Evolutionary conservation across 2,797 vertebrate species (phyloP).

Genomic region (Odontamblyopus lacepedii): DNA sequence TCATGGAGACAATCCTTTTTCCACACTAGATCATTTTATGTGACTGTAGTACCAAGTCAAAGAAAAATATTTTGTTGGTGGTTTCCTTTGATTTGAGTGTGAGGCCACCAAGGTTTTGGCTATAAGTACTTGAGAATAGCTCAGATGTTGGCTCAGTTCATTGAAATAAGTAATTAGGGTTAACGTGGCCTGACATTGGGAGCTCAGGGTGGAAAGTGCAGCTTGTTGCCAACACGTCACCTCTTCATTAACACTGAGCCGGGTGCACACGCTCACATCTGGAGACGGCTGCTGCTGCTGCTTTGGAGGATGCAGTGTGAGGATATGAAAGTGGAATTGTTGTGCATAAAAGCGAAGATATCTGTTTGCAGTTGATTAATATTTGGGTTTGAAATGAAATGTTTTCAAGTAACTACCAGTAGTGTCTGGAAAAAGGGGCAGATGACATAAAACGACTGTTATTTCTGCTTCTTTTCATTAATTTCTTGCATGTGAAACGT

Average conservation of each 20-base stretch:
- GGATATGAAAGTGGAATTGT: background rate
- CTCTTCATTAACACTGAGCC: background rate
- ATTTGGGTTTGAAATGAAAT: too few relatives aligned
- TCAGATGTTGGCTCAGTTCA: slow-evolving; percentile 6
- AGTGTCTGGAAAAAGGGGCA: too few relatives aligned
- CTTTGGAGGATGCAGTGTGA: slow-evolving; percentile 3
- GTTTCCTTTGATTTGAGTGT: slow-evolving; percentile 2
- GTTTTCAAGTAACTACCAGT: too few relatives aligned
- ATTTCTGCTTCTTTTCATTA: too few relatives aligned
- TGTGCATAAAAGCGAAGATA: background rate
- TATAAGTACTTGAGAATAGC: background rate
- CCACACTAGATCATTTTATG: background rate
- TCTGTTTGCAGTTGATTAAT: too few relatives aligned
- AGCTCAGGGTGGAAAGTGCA: slow-evolving; percentile 12
- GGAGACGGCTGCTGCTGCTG: background rate
- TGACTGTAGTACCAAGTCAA: background rate
- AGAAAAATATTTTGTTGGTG: background rate
- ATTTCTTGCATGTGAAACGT: too few relatives aligned
- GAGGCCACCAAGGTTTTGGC: background rate
- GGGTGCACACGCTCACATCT: slow-evolving; percentile 20
- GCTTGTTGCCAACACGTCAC: slow-evolving; percentile 7
- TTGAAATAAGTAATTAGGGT: slow-evolving; percentile 11
- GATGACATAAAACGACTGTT: too few relatives aligned
- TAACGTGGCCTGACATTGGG: slow-evolving; percentile 2
- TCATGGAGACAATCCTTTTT: background rate